Evolutionary conservation across 92 coral and sea anemone species (phyloP).

Genomic region (Epizoanthus illoricatus): DNA sequence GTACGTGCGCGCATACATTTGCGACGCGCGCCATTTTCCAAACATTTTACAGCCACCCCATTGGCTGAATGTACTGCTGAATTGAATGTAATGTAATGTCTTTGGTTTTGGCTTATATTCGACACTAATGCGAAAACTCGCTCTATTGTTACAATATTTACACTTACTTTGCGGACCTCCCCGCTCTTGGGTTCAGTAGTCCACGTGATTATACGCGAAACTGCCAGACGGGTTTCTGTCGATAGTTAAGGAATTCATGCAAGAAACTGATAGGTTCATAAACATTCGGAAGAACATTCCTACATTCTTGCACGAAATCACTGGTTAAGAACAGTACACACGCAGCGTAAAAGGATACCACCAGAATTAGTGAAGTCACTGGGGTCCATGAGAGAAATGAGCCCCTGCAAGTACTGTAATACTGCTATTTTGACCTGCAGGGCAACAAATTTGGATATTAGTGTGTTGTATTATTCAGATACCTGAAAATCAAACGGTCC

Average conservation of each 20-base stretch:
- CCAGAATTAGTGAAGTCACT: slow-evolving; percentile 97
- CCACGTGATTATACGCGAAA: slow-evolving; percentile 96
- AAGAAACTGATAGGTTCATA: not conserved
- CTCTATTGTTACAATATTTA: not conserved
- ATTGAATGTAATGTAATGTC: not conserved
- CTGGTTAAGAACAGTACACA: not conserved
- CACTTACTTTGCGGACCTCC: slow-evolving; percentile 90
- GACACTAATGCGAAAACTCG: too few relatives aligned
- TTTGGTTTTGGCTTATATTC: not conserved
- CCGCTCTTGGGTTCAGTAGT: slow-evolving; percentile 97
- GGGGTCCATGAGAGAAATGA: slow-evolving; percentile 95
- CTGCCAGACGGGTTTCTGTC: slow-evolving; percentile 95
- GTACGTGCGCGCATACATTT: too few relatives aligned
- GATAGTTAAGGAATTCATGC: slow-evolving; percentile 41
- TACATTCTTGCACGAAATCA: not conserved
- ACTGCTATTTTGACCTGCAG: slow-evolving; percentile 89
- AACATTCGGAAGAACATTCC: not conserved
- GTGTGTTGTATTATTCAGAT: not conserved
- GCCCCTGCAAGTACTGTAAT: slow-evolving; percentile 93
- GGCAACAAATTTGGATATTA: not conserved
- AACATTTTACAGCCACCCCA: not conserved
- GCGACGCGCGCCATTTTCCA: too few relatives aligned
- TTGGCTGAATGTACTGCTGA: not conserved
- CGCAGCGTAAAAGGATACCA: slow-evolving; percentile 74
- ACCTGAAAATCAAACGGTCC: too few relatives aligned